Base-by-base conservation (phyloP, 2,888 invertebrate species). In the Heterodera filipjevi region DNA sequence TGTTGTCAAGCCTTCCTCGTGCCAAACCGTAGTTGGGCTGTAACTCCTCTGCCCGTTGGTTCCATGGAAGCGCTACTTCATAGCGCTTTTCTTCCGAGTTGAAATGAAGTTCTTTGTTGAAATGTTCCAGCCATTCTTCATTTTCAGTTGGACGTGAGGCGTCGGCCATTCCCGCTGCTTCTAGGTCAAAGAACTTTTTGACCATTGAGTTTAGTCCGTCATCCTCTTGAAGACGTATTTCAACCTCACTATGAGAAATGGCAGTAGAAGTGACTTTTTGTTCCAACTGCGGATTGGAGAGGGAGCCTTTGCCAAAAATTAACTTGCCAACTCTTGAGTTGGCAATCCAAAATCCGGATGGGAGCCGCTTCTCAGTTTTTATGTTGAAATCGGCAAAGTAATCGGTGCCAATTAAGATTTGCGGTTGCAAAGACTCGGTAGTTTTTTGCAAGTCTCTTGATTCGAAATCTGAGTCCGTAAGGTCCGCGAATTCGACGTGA, bases 141-240 rank as follows among this genome's bases (percentile, higher is more conserved):
- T 68, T 39, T 5, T 68, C 70, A 22, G 70, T 35, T 10, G 16
- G 35, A 22, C 5, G 19, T 1, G 19, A 5, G 5, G 70, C 70
- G n/a, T 68, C 70, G 14, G 35, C 70, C 70, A 68, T 68, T 19
- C 70, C 70, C 5, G 39, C n/a, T 22, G 39, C 19, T 22, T 68
- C 27, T 5, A 35, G 16, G 19, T 19, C 19, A 1, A 68, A 68
- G 22, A 68, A 68, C 0, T 16, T 68, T 68, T 68, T 19, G 2
- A 68, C n/a, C 39, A 35, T 68, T 22, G 5, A 19, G 35, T 22
- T 68, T 16, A 68, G 19, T 16, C n/a, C 19, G 12, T 68, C 70
- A 5, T 16, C 70, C 19, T 68, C 19, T n/a, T n/a, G n/a, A n/a
- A n/a, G 22, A 1, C 39, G 3, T 39, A 3, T 39, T 39, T 39